Percentiles rank a stretch among this genome's conserved stretches.
These are phyloP conservation scores for Melieria omissa DNA, from an alignment of 2,888 invertebrate species.

Conservation along the genomic window DNA sequence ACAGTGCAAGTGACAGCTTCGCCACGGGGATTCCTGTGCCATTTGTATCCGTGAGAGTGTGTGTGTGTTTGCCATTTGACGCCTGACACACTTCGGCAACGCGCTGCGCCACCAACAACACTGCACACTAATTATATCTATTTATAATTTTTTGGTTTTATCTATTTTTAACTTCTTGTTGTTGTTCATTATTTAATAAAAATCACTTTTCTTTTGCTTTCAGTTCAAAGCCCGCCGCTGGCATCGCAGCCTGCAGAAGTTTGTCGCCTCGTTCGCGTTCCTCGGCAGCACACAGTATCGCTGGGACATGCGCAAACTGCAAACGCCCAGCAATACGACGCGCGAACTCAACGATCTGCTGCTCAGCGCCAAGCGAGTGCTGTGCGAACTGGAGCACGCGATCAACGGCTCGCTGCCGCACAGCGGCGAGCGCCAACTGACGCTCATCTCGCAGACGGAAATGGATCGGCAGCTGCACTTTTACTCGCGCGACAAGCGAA, in stretches of 20 bases:
- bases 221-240: constrained; percentile 60
- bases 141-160: background rate
- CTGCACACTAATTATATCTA: background rate
- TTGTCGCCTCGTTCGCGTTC: constrained; percentile 59
- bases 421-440: constrained; percentile 47
- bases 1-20: no score
- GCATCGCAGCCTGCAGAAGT: constrained; percentile 61
- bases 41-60: background rate
- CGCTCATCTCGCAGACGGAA: constrained; percentile 41
- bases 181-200: background rate
- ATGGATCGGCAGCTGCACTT: constrained; percentile 54
- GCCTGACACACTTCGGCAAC: background rate
- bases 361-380: constrained; percentile 53
- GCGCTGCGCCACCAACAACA: no score
- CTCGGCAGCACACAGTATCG: constrained; percentile 55
- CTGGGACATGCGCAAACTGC: constrained; percentile 49
- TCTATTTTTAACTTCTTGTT: background rate
- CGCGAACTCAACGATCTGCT: constrained; percentile 56
- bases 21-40: no score
- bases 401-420: constrained; percentile 56
- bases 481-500: constrained; percentile 48
- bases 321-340: constrained; percentile 44
- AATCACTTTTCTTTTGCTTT: constrained; percentile 33
- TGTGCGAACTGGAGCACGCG: constrained; percentile 63
- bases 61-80: background rate